Evolutionary conservation across 1,140 invertebrate species (phyloP).

Genomic region (Lordiphosa collinella): DNA sequence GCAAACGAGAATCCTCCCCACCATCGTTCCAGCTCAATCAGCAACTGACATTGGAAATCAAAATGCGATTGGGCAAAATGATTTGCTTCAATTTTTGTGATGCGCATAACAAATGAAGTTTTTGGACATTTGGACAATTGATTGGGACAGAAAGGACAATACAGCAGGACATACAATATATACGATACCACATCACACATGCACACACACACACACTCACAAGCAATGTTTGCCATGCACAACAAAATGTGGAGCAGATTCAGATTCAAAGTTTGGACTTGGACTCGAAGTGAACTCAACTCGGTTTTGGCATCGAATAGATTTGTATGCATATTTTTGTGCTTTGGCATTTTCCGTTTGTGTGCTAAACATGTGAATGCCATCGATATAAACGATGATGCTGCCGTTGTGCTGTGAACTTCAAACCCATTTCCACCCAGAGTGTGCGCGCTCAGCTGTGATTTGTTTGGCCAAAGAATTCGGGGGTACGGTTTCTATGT

Average conservation of each 20-base stretch:
- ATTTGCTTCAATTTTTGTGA: slow-evolving; percentile 77
- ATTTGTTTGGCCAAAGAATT: slow-evolving; percentile 58
- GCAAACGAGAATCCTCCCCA: too few species aligned
- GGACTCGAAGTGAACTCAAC: slow-evolving; percentile 26
- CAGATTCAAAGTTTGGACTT: slow-evolving; percentile 55
- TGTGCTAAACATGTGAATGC: slow-evolving; percentile 74
- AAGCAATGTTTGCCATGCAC: slow-evolving; percentile 63
- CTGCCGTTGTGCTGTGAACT: slow-evolving; percentile 39
- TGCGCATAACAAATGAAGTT: slow-evolving; percentile 77
- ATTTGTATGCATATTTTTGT: slow-evolving; percentile 73
- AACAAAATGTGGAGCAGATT: slow-evolving; percentile 69
- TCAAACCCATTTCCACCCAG: not conserved
- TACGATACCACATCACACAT: slow-evolving; percentile 25
- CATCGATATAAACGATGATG: slow-evolving; percentile 67
- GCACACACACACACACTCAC: slow-evolving; percentile 26
- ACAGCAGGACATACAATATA: slow-evolving; percentile 4
- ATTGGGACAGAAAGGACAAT: slow-evolving; percentile 48
- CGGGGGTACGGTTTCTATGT: slow-evolving; percentile 3
- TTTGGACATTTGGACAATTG: slow-evolving; percentile 75
- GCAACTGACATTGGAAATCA: slow-evolving; percentile 71
- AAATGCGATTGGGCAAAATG: slow-evolving; percentile 76
- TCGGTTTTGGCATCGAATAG: slow-evolving; percentile 61
- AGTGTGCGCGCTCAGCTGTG: slow-evolving; percentile 48
- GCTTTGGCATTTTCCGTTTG: slow-evolving; percentile 69
- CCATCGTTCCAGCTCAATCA: slow-evolving; percentile 34